Evolutionary conservation across 2,888 invertebrate genomes (phyloP).

Genomic region (Ischnura elegans): DNA sequence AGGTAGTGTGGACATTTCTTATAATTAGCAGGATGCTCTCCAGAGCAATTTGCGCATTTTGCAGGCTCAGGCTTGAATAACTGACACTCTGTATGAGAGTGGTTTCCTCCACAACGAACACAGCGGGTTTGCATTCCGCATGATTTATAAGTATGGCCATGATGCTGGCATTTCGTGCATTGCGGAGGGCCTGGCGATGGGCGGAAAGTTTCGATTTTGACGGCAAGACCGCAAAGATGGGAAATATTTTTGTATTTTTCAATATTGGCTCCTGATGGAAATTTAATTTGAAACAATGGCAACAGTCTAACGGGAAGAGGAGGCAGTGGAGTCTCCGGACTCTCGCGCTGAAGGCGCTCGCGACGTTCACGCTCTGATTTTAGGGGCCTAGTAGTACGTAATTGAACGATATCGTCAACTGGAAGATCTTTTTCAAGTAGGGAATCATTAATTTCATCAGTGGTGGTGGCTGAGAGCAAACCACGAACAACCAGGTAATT

Average conservation of each 20-base stretch:
- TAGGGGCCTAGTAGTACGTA: background rate
- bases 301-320: background rate
- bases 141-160: background rate
- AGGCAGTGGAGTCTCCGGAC: background rate
- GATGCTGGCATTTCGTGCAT: background rate
- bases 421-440: background rate
- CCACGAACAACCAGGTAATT: too few species aligned
- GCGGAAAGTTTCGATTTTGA: too few species aligned
- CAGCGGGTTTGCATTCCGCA: background rate
- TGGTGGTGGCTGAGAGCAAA: too few species aligned
- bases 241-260: background rate
- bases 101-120: background rate
- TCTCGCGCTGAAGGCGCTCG: too few species aligned
- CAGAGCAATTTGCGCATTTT: background rate
- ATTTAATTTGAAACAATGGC: background rate
- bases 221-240: background rate
- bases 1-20: background rate
- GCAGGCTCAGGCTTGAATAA: background rate
- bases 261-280: background rate
- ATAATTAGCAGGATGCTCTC: background rate
- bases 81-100: background rate
- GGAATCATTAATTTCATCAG: background rate
- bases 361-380: too few species aligned
- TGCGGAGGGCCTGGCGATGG: background rate
- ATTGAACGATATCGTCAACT: background rate